A percentile compares a stretch with the other conserved stretches of the same genome.
phyloP scores from a whole-genome alignment of 1,140 invertebrate genomes.

The Gonioctena quinquepunctata region DNA sequence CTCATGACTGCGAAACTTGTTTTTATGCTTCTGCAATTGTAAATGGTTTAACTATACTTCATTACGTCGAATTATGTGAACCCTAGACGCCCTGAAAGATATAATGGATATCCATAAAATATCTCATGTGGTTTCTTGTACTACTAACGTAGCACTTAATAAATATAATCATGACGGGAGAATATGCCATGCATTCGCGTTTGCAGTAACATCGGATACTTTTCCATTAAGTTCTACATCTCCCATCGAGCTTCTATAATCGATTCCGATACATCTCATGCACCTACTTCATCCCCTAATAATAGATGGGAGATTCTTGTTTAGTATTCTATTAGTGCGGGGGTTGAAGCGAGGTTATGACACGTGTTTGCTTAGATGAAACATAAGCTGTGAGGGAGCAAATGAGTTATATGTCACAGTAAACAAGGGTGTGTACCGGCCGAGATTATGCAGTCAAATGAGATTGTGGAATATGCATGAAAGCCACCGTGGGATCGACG shows the following conservation, averaged over 20 bases:
- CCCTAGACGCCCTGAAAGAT: too few species aligned
- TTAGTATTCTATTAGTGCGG: conserved; percentile 18
- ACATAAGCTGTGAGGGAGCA: conserved; percentile 26
- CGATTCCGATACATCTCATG: neutral
- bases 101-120: too few species aligned
- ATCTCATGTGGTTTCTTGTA: too few species aligned
- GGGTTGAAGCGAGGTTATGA: conserved; percentile 17
- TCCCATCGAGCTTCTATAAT: neutral
- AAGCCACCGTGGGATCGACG: conserved; percentile 30
- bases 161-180: too few species aligned
- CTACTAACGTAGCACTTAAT: too few species aligned
- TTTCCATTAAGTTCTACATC: neutral
- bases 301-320: conserved; percentile 13
- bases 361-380: conserved; percentile 21
- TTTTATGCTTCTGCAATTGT: too few species aligned
- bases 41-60: too few species aligned
- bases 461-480: conserved; percentile 51
- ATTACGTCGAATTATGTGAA: too few species aligned
- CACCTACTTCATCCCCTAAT: neutral
- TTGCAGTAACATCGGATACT: too few species aligned
- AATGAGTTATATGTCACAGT: conserved; percentile 41
- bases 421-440: conserved; percentile 40
- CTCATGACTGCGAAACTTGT: too few species aligned
- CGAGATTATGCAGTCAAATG: conserved; percentile 49
- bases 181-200: too few species aligned